Base-by-base conservation (phyloP, 2,797 vertebrate species). In the Apogon talboti region DNA sequence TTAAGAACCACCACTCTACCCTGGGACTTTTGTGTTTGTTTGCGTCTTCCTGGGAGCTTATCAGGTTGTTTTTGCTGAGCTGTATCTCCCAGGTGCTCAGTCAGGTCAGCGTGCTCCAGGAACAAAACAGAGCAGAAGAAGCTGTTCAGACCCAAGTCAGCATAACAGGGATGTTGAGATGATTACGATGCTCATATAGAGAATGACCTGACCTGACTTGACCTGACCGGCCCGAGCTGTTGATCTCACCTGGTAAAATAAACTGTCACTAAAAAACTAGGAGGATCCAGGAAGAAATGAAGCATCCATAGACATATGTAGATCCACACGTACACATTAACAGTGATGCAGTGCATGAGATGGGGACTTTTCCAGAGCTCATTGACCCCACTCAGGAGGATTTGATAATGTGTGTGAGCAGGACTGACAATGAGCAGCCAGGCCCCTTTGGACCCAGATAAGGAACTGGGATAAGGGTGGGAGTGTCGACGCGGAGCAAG, bases 381-480 rank as follows among this genome's bases (percentile, higher is more conserved):
- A 74, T 7, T 71, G 74, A 88, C 71, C 70, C 10, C 0, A 6
- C 65, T 55, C 45, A 40, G 59, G 53, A 74, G 43, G 64, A 51
- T 79, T 67, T 56, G 69, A 66, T 67, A 52, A 16, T 54, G 63
- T 68, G 50, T 56, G 49, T 28, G 62, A 43, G 68, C 45, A 53
- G 40, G 57, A 33, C 5, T 4, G 45, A 85, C 76, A 86, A 80
- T 83, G 71, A 83, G 72, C 28, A 62, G 50, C 60, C 44, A 30
- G 35, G 33, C 61, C 59, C 66, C 66, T 12, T 2, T 43, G 75
- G 72, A 60, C 44, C 48, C 84, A 80, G 83, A 88, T 88, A 89
- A 86, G 87, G 75, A 87, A 81, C 62, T 62, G 18, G 71, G 88
- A 86, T 84, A 79, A 76, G 57, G 45, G 56, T 68, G 63, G 81